A percentile compares a stretch with the other conserved stretches of the same genome.
These are phyloP conservation scores for Anthoscopus minutus DNA, from an alignment of 2,113 vertebrate genomes.

Conservation along the genomic window DNA sequence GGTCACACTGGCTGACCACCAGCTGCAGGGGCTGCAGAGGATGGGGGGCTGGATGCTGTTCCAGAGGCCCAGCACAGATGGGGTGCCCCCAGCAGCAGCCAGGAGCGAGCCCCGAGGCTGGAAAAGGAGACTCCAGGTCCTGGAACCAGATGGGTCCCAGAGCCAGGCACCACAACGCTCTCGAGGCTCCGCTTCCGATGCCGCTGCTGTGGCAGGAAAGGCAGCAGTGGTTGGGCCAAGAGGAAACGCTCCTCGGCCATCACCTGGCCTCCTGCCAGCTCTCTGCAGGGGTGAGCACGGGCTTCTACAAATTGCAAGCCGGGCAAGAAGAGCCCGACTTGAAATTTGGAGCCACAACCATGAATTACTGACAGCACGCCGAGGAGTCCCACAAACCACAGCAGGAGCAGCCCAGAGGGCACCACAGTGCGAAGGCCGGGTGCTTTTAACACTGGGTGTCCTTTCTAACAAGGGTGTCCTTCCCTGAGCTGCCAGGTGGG, in stretches of 20 bases:
- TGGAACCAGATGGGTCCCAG: rapidly evolving
- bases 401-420: rapidly evolving
- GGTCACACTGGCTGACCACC: neutral
- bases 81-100: neutral
- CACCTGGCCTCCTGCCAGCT: neutral
- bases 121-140: neutral
- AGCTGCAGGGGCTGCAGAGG: neutral
- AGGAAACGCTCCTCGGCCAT: neutral
- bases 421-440: neutral
- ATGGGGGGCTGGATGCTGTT: rapidly evolving
- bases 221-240: neutral
- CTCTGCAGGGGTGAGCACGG: rapidly evolving
- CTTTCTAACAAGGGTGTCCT: no score
- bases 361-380: rapidly evolving
- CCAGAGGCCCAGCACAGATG: neutral
- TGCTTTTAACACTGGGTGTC: rapidly evolving
- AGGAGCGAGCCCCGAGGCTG: neutral
- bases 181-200: neutral
- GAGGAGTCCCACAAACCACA: neutral
- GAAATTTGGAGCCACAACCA: neutral
- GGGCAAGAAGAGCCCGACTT: neutral
- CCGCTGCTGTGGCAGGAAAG: neutral
- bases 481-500: rapidly evolving
- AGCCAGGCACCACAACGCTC: neutral
- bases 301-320: rapidly evolving